Percentiles rank a stretch among this genome's conserved stretches.
phyloP scores from a whole-genome alignment of 2,888 invertebrate species.

The Latrodectus hesperus region DNA sequence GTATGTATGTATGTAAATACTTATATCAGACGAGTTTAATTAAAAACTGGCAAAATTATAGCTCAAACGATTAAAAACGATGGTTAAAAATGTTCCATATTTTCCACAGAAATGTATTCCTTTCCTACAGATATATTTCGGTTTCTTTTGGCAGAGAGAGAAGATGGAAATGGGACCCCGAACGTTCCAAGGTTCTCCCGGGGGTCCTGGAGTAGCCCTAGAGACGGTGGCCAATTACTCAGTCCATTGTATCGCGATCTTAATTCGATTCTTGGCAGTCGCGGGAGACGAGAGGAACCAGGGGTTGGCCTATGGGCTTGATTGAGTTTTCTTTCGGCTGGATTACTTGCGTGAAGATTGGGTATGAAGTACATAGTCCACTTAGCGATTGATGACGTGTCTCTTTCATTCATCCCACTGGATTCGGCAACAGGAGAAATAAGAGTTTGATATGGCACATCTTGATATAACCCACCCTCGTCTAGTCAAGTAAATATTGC shows the following conservation, averaged over 20 bases:
- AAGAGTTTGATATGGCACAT: neutral
- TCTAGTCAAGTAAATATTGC: too few relatives aligned
- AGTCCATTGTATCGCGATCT: constrained; percentile 55
- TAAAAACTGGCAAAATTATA: too few relatives aligned
- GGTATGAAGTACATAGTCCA: neutral
- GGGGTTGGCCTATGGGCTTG: constrained; percentile 12
- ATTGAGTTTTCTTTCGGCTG: constrained; percentile 34
- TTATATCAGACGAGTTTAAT: too few relatives aligned
- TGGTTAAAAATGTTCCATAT: too few relatives aligned
- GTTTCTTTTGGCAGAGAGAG: neutral
- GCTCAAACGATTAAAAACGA: too few relatives aligned
- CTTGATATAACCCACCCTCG: too few relatives aligned
- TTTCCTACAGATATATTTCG: neutral
- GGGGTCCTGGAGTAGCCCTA: constrained; percentile 10
- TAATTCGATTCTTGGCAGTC: constrained; percentile 53
- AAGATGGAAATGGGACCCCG: neutral
- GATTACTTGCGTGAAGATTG: constrained; percentile 23
- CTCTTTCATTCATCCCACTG: neutral
- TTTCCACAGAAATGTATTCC: neutral
- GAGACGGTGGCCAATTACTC: constrained; percentile 51
- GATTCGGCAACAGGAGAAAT: neutral
- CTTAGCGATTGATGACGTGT: constrained; percentile 3
- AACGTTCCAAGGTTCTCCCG: constrained; percentile 9
- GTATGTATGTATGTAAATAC: too few relatives aligned
- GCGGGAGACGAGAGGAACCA: constrained; percentile 1